Evolutionary conservation across 2,113 vertebrate genomes (phyloP).

Genomic region (Tympanuchus pallidicinctus): DNA sequence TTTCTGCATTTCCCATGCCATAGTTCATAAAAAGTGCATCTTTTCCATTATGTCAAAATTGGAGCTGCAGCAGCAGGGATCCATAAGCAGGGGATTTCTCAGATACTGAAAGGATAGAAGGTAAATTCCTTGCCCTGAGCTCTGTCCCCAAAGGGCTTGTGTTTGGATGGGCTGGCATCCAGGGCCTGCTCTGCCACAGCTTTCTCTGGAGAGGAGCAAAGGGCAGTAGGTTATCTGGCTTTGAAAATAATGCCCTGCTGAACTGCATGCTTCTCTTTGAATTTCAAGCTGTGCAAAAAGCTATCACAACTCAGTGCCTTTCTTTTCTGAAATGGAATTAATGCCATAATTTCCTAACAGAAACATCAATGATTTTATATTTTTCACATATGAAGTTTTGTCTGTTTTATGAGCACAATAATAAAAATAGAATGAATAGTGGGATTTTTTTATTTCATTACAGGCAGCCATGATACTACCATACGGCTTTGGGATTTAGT

Average conservation of each 20-base stretch:
- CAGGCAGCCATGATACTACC: constrained; percentile 97
- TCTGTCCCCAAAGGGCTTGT: not conserved
- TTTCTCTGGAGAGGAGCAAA: not conserved
- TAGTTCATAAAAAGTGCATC: not conserved
- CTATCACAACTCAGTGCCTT: not conserved
- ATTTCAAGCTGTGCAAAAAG: not conserved
- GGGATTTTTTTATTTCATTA: not conserved
- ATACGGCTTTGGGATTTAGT: constrained; percentile 97
- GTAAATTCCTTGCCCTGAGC: not conserved
- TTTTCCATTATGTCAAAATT: not conserved
- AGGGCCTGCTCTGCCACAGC: not conserved
- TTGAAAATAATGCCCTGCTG: not conserved
- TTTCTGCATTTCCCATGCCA: not conserved
- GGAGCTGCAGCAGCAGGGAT: not conserved
- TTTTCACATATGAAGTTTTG: not conserved
- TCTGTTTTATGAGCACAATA: not conserved
- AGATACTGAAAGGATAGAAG: not conserved
- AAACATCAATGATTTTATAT: not conserved
- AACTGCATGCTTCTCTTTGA: not conserved
- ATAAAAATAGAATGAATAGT: not conserved
- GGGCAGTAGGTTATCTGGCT: not conserved
- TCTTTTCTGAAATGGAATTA: not conserved
- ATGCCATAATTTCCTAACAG: not conserved
- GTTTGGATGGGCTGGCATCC: not conserved
- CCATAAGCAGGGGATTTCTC: not conserved